These are phyloP conservation scores for Halictus quadricinctus DNA, from an alignment of 2,888 invertebrate genomes.

Conservation along the genomic window DNA sequence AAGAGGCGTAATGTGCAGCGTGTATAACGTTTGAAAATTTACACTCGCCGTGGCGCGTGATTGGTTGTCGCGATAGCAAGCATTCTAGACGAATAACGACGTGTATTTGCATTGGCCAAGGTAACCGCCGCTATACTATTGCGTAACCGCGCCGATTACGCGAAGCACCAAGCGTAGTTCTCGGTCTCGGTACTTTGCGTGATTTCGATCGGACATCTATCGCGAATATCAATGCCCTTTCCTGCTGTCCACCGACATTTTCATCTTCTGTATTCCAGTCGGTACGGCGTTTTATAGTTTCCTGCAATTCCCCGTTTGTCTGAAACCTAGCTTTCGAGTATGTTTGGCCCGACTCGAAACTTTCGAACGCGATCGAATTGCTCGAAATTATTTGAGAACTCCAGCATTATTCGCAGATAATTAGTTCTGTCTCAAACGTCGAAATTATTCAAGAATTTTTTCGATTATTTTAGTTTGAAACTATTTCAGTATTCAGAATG, in stretches of 20 bases:
- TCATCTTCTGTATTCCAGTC: background rate
- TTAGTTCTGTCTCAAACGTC: too few species aligned
- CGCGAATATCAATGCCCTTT: background rate
- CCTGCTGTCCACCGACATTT: background rate
- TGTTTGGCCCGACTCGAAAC: background rate
- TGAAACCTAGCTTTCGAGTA: background rate
- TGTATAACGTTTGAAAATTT: conserved; percentile 30
- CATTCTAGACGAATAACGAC: conserved; percentile 64
- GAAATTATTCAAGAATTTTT: background rate
- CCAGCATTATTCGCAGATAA: too few species aligned
- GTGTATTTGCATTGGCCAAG: conserved; percentile 74
- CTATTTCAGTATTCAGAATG: too few species aligned
- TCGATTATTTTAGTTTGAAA: too few species aligned
- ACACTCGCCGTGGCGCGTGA: conserved; percentile 41
- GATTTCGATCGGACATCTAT: conserved; percentile 24
- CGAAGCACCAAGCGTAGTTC: conserved; percentile 41
- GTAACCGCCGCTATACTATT: conserved; percentile 70
- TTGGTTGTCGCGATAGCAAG: conserved; percentile 46
- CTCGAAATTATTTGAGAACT: background rate
- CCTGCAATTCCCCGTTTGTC: background rate
- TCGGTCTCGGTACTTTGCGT: conserved; percentile 17
- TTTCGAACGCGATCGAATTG: background rate
- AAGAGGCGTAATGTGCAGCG: conserved; percentile 9
- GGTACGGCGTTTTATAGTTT: conserved; percentile 7
- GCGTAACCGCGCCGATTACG: conserved; percentile 65